Evolutionary conservation across 2,113 vertebrate genomes (phyloP).

Genomic region (Crotalus tigris): DNA sequence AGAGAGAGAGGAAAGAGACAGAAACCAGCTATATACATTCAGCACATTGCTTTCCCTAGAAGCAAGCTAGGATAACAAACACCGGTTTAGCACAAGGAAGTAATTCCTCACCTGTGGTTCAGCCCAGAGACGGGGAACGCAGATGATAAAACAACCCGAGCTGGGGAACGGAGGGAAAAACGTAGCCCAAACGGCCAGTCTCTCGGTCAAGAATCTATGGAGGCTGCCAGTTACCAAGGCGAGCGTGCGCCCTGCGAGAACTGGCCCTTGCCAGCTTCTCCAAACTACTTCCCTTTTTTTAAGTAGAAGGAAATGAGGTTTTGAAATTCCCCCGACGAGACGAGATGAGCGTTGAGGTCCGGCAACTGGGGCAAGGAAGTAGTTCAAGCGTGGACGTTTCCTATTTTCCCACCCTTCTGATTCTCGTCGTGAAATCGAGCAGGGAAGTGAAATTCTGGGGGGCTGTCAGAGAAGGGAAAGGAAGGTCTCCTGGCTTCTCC

Average conservation of each 20-base stretch:
- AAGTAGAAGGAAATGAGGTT: not conserved
- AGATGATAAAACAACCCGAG: not conserved
- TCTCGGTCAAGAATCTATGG: not conserved
- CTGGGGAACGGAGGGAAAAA: too few species aligned
- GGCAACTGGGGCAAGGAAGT: not conserved
- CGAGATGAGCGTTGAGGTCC: too few species aligned
- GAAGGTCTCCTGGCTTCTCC: not conserved
- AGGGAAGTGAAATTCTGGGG: not conserved
- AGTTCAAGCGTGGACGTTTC: not conserved
- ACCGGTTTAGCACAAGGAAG: too few species aligned
- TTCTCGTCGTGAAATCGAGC: not conserved
- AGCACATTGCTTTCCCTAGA: not conserved
- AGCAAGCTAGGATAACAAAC: not conserved
- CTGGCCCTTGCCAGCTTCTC: not conserved
- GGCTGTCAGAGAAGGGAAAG: not conserved
- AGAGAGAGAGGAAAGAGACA: not conserved
- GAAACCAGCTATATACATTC: not conserved
- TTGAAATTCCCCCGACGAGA: not conserved
- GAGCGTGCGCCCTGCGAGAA: not conserved
- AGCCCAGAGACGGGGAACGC: not conserved
- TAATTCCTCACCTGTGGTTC: not conserved
- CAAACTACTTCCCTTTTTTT: not conserved
- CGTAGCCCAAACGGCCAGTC: fast-evolving
- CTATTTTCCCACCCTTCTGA: not conserved
- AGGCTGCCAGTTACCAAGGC: fast-evolving